These are phyloP conservation scores for Drosophila ironensis DNA, from an alignment of 1,140 invertebrate species.

Conservation along the genomic window DNA sequence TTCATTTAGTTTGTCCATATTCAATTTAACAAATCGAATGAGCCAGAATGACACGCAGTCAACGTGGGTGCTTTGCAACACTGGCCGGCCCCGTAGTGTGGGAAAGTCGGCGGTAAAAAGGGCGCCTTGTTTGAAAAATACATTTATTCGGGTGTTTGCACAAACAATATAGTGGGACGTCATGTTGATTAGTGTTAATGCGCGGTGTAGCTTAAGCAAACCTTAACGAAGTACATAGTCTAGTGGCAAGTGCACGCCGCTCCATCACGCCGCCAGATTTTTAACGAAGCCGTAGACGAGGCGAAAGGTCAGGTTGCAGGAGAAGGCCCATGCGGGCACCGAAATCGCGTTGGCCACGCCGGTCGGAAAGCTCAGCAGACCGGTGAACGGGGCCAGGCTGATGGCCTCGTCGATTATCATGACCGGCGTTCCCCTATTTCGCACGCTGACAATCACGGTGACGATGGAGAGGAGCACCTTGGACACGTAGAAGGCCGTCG, in stretches of 20 bases:
- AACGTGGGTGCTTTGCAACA: conserved; percentile 1
- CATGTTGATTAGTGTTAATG: conserved; percentile 23
- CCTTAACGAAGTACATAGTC: conserved; percentile 38
- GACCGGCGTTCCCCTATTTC: conserved; percentile 59
- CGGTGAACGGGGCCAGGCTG: conserved; percentile 56
- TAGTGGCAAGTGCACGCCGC: conserved; percentile 5
- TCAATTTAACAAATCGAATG: conserved; percentile 20
- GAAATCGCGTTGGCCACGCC: conserved; percentile 70
- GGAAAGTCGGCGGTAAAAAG: neutral
- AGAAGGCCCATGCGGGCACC: conserved; percentile 69
- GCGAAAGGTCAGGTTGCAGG: conserved; percentile 71
- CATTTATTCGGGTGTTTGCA: conserved; percentile 8
- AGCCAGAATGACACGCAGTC: conserved; percentile 47
- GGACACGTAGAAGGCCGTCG: conserved; percentile 52
- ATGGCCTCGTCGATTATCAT: conserved; percentile 62
- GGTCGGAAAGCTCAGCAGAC: conserved; percentile 71
- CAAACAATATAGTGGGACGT: conserved; percentile 34
- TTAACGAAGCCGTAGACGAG: conserved; percentile 48
- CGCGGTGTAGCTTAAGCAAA: conserved; percentile 36
- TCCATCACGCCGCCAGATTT: conserved; percentile 34
- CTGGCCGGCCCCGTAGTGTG: neutral
- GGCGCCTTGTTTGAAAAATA: conserved; percentile 31
- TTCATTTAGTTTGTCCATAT: conserved; percentile 69
- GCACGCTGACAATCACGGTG: conserved; percentile 55
- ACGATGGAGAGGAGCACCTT: conserved; percentile 54